phyloP scores from a whole-genome alignment of 1,140 invertebrate genomes.

The Araneus ventricosus region DNA sequence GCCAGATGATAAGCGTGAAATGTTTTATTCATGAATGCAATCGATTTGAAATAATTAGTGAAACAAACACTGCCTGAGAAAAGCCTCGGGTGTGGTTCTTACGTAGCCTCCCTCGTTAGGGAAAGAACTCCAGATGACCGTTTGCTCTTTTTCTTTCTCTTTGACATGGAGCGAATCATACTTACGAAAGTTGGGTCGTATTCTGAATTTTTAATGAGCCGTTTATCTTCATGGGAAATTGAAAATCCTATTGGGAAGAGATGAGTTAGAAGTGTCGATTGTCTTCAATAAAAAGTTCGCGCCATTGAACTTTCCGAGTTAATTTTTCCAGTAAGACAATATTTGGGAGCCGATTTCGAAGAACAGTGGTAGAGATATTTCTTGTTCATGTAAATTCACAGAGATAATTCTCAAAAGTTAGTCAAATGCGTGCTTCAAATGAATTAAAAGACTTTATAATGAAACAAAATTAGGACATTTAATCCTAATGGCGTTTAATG shows the following conservation, averaged over 20 bases:
- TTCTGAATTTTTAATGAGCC: neutral
- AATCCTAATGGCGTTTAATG: no score
- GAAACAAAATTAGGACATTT: no score
- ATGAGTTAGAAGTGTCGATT: neutral
- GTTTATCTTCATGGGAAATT: neutral
- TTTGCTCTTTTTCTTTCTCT: neutral
- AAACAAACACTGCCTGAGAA: conserved; percentile 19
- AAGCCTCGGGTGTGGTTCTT: conserved; percentile 43
- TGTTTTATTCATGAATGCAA: conserved; percentile 42
- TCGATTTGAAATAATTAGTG: conserved; percentile 32
- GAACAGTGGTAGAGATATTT: no score
- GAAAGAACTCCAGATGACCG: neutral
- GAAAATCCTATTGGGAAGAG: neutral
- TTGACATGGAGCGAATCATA: neutral
- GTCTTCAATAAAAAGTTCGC: no score
- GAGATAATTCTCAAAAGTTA: no score
- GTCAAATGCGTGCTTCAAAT: no score
- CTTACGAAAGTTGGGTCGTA: neutral
- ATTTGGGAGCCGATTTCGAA: no score
- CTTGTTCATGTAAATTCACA: no score
- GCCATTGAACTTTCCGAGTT: no score
- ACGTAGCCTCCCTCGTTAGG: neutral
- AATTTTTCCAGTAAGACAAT: no score
- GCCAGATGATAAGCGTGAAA: conserved; percentile 13
- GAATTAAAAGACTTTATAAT: no score